A percentile compares a stretch with the other conserved stretches of the same genome.
phyloP scores from a whole-genome alignment of 1,140 invertebrate species.

The Callitettix versicolor region DNA sequence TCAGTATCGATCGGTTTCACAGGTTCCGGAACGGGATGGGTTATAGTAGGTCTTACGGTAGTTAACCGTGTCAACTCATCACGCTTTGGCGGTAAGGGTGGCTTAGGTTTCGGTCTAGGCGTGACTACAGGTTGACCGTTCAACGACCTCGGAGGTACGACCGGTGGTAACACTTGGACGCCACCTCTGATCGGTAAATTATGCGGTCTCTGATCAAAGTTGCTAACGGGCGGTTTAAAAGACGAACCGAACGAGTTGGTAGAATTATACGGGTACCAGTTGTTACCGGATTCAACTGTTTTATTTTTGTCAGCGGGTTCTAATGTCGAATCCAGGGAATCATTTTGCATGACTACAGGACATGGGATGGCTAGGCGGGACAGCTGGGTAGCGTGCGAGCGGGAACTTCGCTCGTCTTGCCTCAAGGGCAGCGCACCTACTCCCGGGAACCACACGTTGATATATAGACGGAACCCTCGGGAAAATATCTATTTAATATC shows the following conservation, averaged over 20 bases:
- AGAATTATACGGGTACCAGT: constrained; percentile 17
- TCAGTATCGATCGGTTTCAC: not conserved
- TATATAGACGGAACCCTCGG: not conserved
- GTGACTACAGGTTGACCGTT: constrained; percentile 4
- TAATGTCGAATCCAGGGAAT: not conserved
- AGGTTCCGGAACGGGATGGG: too few relatives aligned
- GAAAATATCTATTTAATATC: not conserved
- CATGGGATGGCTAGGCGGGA: constrained; percentile 19
- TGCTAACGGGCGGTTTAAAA: constrained; percentile 1
- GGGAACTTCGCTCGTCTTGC: constrained; percentile 20
- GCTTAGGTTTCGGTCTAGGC: constrained; percentile 22
- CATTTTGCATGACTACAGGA: constrained; percentile 16
- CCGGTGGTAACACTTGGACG: constrained; percentile 22
- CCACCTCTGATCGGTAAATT: constrained; percentile 14
- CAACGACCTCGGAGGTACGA: constrained; percentile 17
- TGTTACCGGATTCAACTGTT: not conserved
- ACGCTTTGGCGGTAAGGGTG: constrained; percentile 23
- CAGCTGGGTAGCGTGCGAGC: constrained; percentile 16
- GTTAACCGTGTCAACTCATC: constrained; percentile 25
- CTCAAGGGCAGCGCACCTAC: constrained; percentile 27
- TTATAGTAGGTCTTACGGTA: constrained; percentile 18
- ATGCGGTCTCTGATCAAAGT: constrained; percentile 8
- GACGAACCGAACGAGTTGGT: constrained; percentile 15
- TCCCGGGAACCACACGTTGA: constrained; percentile 28
- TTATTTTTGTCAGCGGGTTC: constrained; percentile 1